Base-by-base conservation (phyloP, 1,140 invertebrate genomes). In the Lethrus apterus region DNA sequence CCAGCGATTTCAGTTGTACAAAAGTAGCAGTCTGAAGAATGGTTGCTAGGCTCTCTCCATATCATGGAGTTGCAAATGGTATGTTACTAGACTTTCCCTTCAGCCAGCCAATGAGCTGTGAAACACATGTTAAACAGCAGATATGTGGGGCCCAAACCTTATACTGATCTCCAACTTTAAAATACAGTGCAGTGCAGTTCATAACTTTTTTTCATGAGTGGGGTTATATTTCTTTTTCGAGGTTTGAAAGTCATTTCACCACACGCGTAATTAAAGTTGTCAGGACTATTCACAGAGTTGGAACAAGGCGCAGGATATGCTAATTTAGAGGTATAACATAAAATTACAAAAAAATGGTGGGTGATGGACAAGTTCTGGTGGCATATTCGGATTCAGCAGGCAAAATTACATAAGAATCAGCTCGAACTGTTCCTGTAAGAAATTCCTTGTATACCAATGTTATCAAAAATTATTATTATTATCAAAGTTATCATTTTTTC, bases 101-200 rank as follows among this genome's bases (percentile, higher is more conserved):
- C 20, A 21, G 2, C n/a, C 36, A 40, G 20, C 36, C 18, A 40
- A 13, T 26, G 23, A 26, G 23, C 14, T 26, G 21, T 11, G 14
- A 42, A 42, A 13, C 21, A 41, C 21, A 42, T 42, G 23, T 42
- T 41, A 41, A 41, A 26, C 21, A 41, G 30, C 21, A 11, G 14
- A 36, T 36, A 36, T 36, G 34, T 36, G 34, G 11, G 2, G 38
- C 10, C 21, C 11, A 26, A 42, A 26, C 38, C 21, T 42, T 20
- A 40, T 19, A 17, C 1, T 40, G 20, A 23, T 40, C 20, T 40
- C 36, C 20, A 21, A 20, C 36, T 40, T 40, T 40, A 40, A 2
- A 40, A 2, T 10, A n/a, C n/a, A n/a, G n/a, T 13, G 38, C 4
- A 41, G 38, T 29, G 29, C n/a, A 23, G 20, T 41, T 41, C 14